Base-by-base conservation (phyloP, 2,888 invertebrate species). In the Carcina quercana region DNA sequence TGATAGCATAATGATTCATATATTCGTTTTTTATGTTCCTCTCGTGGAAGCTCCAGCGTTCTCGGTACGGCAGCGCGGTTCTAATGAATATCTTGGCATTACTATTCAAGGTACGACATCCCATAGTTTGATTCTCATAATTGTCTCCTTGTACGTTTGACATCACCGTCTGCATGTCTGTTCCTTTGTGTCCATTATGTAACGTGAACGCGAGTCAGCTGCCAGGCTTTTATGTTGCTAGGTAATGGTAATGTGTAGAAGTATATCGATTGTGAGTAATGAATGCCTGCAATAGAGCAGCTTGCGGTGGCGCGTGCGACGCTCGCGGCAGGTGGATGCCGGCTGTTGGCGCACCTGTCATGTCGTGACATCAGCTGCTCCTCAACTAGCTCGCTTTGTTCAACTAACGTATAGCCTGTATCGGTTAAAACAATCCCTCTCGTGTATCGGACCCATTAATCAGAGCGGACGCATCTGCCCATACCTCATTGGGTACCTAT, bases 271-370 rank as follows among this genome's bases (percentile, higher is more conserved):
- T 59, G 50, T 61, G 53, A 49, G 58, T 62, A 57, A 59, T 49
- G 48, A 43, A 46, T 65, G 67, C 64, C 62, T 60, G 61, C 57
- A 31, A 34, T 64, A 59, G 59, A 67, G 63, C 80, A 79, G 79
- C 80, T 82, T 79, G 75, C 67, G 67, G 64, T 67, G 72, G 68
- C 70, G 65, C 78, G 73, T 71, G 78, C 67, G 60, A 50, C 11
- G 26, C 10, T 6, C 50, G 42, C 46, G 59, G 74, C 75, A 79
- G 75, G 76, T 78, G 76, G 50, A 53, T 39, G 74, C 75, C 80
- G 72, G 76, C 73, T 82, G 79, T 67, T 54, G 42, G 65, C 71
- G 65, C 82, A 85, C 86, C 86, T 84, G 86, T 75, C 78, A 46
- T 41, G 47, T 75, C 78, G 47, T 41, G 47, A 30, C 57, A 67